These are phyloP conservation scores for Propithecus perrieri DNA, from an alignment of 2,797 vertebrate species.

Conservation along the genomic window DNA sequence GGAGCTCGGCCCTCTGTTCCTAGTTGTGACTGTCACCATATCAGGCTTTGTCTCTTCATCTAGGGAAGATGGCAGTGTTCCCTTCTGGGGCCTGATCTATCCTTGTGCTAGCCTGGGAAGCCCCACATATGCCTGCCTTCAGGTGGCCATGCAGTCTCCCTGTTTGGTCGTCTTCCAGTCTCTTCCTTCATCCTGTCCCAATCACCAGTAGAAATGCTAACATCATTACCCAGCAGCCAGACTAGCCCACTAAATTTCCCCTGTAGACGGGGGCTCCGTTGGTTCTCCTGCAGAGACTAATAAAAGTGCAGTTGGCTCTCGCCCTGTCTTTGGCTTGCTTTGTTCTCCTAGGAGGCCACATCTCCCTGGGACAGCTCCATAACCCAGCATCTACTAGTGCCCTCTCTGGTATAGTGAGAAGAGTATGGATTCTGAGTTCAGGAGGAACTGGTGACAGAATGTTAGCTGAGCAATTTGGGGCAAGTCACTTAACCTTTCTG, in stretches of 20 bases:
- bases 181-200: not conserved
- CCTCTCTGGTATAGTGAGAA: not conserved
- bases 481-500: not conserved
- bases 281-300: slow-evolving; percentile 61
- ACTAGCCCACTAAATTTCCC: not conserved
- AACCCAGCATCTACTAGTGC: not conserved
- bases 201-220: slow-evolving; percentile 46
- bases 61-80: slow-evolving; percentile 7
- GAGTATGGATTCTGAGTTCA: not conserved
- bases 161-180: not conserved
- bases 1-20: not conserved
- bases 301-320: slow-evolving; percentile 63
- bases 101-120: slow-evolving; percentile 10
- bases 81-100: not conserved
- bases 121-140: not conserved
- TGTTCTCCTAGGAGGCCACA: not conserved
- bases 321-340: slow-evolving; percentile 41
- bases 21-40: not conserved
- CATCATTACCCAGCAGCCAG: slow-evolving; percentile 7
- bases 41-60: slow-evolving; percentile 11
- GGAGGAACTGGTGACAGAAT: not conserved
- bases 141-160: not conserved
- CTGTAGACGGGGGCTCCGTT: not conserved
- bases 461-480: not conserved
- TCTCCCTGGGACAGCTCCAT: not conserved